These are phyloP conservation scores for Sminthurides aquaticus DNA, from an alignment of 2,888 invertebrate species.

Conservation along the genomic window DNA sequence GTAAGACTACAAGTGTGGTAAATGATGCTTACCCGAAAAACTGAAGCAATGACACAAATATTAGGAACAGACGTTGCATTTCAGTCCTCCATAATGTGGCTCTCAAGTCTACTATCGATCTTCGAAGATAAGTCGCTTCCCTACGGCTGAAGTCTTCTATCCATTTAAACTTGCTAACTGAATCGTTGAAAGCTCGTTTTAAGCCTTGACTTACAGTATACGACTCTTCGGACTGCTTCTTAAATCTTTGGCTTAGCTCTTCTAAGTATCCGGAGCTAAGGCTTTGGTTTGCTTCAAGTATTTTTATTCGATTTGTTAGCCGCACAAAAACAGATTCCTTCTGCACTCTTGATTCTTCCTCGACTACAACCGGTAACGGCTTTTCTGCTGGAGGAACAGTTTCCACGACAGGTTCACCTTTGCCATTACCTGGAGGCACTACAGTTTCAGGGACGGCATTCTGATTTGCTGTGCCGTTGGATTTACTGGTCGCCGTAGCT, in stretches of 20 bases:
- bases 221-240: slow-evolving; percentile 85
- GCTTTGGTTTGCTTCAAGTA: slow-evolving; percentile 92
- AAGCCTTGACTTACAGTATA: slow-evolving; percentile 28
- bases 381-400: not conserved
- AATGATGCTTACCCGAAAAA: slow-evolving; percentile 24
- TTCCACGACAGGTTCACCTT: slow-evolving; percentile 1
- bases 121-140: slow-evolving; percentile 24
- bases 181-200: slow-evolving; percentile 36
- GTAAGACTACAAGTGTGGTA: not conserved
- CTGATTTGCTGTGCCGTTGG: not conserved
- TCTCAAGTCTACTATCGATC: slow-evolving; percentile 37
- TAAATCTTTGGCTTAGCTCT: slow-evolving; percentile 88
- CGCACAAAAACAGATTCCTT: slow-evolving; percentile 95
- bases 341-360: slow-evolving; percentile 49
- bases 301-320: slow-evolving; percentile 86
- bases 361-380: slow-evolving; percentile 46
- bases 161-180: slow-evolving; percentile 29
- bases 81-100: slow-evolving; percentile 40
- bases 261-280: slow-evolving; percentile 93
- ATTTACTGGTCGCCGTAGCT: not conserved
- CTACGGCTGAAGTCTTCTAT: slow-evolving; percentile 33
- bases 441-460: not conserved
- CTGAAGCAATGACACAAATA: slow-evolving; percentile 36
- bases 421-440: not conserved
- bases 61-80: slow-evolving; percentile 39